Base-by-base conservation (phyloP, 2,888 invertebrate species). In the Drymonia ruficornis region DNA sequence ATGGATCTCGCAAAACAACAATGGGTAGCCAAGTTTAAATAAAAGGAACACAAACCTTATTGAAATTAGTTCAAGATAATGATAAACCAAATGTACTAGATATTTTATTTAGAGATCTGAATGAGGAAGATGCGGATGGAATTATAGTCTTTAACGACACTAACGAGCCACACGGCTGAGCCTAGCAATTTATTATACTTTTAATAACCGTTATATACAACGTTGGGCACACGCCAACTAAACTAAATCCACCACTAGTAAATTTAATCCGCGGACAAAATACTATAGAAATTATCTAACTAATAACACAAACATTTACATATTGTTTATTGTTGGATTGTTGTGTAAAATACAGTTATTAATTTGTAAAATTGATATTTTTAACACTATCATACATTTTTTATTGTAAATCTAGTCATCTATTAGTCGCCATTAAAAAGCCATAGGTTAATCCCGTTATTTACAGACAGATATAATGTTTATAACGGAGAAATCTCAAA, bases 401-500 rank as follows among this genome's bases (percentile, higher is more conserved):
- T 42, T 59, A 29, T 34, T 9, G 19, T 49, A 59, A 57, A 62
- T 47, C 34, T 34, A 11, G 43, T 34, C 12, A 61, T 15, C 19
- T 51, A 63, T 65, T 60, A 62, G 16, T 36, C 34, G 50, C 56
- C 46, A 70, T 68, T 71, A 66, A 71, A 64, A 66, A 55, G n/a
- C 43, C 50, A 55, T 69, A 65, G 6, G 12, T 49, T 42, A 59
- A 56, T 61, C 44, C 69, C 65, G 71, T 63, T 71, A 63, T 58
- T 38, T 44, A 42, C 59, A 55, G 61, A 63, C 66, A 57, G 59
- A 29, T 58, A 56, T 59, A 56, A 64, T 56, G 52, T 52, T 67
- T 58, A 63, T 66, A 74, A 72, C 66, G 67, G 75, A 68, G 71
- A 76, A 72, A 74, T 71, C 72, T 66, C 59, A 67, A 67, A 74